Percentiles rank a stretch among this genome's conserved stretches.
Conservation (phyloP, 2,888 invertebrate genomes). For the Anorthoa munda region DNA sequence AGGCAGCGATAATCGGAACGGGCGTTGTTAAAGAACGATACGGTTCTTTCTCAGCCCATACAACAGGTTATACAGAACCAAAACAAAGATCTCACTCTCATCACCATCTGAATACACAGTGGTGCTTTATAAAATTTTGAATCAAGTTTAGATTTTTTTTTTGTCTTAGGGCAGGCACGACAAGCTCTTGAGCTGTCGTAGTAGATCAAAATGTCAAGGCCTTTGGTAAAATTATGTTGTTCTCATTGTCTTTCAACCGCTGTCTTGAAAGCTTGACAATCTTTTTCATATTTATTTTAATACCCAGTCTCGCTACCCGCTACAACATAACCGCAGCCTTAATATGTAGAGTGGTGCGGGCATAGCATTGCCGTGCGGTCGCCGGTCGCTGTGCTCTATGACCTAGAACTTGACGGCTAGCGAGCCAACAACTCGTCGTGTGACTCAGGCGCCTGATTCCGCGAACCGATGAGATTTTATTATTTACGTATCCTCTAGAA, state of each 20-base stretch:
- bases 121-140: neutral
- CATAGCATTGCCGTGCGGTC: slow-evolving; percentile 60
- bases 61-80: neutral
- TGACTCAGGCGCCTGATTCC: slow-evolving; percentile 76
- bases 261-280: neutral
- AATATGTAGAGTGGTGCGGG: slow-evolving; percentile 20
- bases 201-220: no score
- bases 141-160: neutral
- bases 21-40: neutral
- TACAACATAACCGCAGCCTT: slow-evolving; percentile 17
- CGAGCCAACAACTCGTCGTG: slow-evolving; percentile 63
- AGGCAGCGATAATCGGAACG: slow-evolving; percentile 12
- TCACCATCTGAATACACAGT: neutral
- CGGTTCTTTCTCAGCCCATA: neutral
- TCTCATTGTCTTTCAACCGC: neutral
- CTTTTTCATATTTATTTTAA: neutral
- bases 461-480: slow-evolving; percentile 82
- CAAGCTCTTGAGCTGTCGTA: neutral
- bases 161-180: neutral
- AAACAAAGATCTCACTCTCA: neutral
- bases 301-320: neutral
- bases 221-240: neutral
- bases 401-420: slow-evolving; percentile 86
- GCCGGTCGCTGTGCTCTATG: slow-evolving; percentile 81
- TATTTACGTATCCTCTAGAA: slow-evolving; percentile 78